Evolutionary conservation across 2,797 vertebrate species (phyloP).

Genomic region (Platalea minor): DNA sequence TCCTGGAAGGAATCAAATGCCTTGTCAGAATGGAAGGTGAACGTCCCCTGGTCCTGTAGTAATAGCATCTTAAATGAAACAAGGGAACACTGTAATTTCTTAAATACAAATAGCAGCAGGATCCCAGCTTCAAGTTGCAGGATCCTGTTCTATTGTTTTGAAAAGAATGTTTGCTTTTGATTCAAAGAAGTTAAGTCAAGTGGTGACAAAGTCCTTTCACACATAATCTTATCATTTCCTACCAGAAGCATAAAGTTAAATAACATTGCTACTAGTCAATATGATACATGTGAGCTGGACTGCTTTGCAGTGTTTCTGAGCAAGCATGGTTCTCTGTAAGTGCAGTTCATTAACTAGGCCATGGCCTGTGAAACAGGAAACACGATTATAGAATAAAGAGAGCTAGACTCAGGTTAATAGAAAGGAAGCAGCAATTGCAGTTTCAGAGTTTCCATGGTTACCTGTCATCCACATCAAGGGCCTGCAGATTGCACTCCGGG

Average conservation of each 20-base stretch:
- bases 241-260: neutral
- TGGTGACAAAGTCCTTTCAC: neutral
- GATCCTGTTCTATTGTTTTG: neutral
- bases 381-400: neutral
- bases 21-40: neutral
- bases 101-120: neutral
- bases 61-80: neutral
- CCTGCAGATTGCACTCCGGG: constrained; percentile 85
- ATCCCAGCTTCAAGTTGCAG: neutral
- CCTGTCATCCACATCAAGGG: constrained; percentile 88
- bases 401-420: constrained; percentile 16
- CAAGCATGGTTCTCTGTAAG: neutral
- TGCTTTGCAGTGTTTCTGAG: neutral
- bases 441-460: constrained; percentile 68
- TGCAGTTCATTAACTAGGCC: neutral
- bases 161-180: neutral
- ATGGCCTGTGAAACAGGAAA: neutral
- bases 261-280: neutral
- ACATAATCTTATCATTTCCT: neutral
- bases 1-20: neutral
- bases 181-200: neutral
- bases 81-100: neutral
- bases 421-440: constrained; percentile 28
- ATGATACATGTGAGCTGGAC: neutral
- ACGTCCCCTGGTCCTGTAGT: neutral